Base-by-base conservation (phyloP, 2,888 invertebrate species). In the Entomobrya multifasciata region DNA sequence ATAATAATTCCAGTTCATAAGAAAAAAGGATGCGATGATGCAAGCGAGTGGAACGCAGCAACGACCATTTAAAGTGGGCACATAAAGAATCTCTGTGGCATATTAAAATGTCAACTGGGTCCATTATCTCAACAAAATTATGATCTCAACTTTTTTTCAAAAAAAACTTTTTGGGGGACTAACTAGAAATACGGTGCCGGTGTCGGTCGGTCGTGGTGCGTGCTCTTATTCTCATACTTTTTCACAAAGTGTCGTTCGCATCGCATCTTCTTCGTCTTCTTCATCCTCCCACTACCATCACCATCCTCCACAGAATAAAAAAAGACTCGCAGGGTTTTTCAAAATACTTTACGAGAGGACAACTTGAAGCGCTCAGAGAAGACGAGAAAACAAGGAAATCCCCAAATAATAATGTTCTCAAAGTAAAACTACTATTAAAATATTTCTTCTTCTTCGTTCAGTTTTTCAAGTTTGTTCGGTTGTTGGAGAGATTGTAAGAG, bases 91-190 rank as follows among this genome's bases (percentile, higher is more conserved):
- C 80, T 74, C 70, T 79, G 77, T 87, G 88, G 81, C 88, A 85
- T 88, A 89, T 89, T 87, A 89, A 89, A 89, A 87, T 88, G 89
- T 89, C 89, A 89, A 77, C 87, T 65, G 70, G 82, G 86, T 88
- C 88, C 87, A 89, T 88, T 89, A 89, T 89, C 85, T 65, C 22
- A 0, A 41, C 11, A 76, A 81, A 76, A 86, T 74, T 76, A 86
- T 76, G 76, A 81, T 65, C 80, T 25, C 30, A 52, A 81, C 52
- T 76, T 27, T 62, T 74, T 55, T 49, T n/a, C n/a, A n/a, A n/a
- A n/a, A n/a, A n/a, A 57, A 81, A 70, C 55, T 55, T 67, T 70
- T 36, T 36, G n/a, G 11, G 20, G 20, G 36, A 36, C 36, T 36
- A 36, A 8, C 5, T 36, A 36, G 5, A 36, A n/a, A n/a, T n/a